Conservation (phyloP, 2,888 invertebrate genomes). For the Allacma fusca region DNA sequence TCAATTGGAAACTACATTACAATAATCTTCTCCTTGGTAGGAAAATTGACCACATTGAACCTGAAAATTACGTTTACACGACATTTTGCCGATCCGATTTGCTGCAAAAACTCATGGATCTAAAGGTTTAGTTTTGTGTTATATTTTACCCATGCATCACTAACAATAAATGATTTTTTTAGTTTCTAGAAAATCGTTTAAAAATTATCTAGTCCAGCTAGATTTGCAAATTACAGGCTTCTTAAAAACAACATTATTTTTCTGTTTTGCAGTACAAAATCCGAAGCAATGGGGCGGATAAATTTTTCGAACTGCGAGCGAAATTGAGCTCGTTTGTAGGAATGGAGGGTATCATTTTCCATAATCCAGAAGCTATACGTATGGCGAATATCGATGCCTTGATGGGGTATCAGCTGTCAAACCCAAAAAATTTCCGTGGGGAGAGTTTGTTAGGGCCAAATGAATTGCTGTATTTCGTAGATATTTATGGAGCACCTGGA, state of each 20-base stretch:
- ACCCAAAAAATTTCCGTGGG: slow-evolving; percentile 72
- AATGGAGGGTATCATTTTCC: slow-evolving; percentile 69
- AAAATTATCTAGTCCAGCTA: too few species aligned
- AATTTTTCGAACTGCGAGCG: slow-evolving; percentile 22
- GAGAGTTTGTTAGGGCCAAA: slow-evolving; percentile 62
- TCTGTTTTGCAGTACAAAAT: slow-evolving; percentile 20
- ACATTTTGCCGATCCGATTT: slow-evolving; percentile 52
- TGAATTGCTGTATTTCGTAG: slow-evolving; percentile 84
- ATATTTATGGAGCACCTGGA: slow-evolving; percentile 96
- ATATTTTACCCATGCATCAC: not conserved
- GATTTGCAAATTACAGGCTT: too few species aligned
- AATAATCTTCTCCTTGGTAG: slow-evolving; percentile 52
- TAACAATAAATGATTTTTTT: not conserved
- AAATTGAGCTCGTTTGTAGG: slow-evolving; percentile 10
- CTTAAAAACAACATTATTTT: too few species aligned
- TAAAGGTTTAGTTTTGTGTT: slow-evolving; percentile 46
- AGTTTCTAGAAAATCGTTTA: too few species aligned
- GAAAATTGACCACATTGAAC: slow-evolving; percentile 47
- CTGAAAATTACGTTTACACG: slow-evolving; percentile 52
- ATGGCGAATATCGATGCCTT: slow-evolving; percentile 97
- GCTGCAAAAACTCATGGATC: slow-evolving; percentile 53
- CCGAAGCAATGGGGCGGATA: not conserved
- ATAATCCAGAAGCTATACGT: slow-evolving; percentile 86
- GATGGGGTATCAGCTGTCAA: slow-evolving; percentile 88
- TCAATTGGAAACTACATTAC: slow-evolving; percentile 43